Percentiles rank a stretch among this genome's conserved stretches.
Evolutionary conservation across 30 jellyfish, hydroid and myxozoan genomes (phyloP).

Genomic region (Sanderia malayensis): DNA sequence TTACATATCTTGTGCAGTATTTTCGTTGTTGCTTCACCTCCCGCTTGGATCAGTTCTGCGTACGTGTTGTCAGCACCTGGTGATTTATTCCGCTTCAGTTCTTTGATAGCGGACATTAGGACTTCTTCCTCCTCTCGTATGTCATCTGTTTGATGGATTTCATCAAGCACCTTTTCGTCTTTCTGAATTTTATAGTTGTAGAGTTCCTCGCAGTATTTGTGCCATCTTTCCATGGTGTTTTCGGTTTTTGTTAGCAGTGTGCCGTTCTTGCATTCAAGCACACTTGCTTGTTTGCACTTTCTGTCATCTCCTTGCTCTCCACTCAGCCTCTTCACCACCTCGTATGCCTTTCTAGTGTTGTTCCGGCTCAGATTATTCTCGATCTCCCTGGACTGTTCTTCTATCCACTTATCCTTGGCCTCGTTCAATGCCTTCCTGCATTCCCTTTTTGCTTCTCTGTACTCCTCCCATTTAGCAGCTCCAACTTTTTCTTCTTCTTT

Average conservation of each 20-base stretch:
- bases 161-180: slow-evolving; percentile 23
- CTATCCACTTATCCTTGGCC: slow-evolving; percentile 44
- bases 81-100: slow-evolving; percentile 28
- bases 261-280: slow-evolving; percentile 29
- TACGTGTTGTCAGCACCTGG: slow-evolving; percentile 47
- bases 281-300: background rate
- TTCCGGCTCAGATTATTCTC: slow-evolving; percentile 16
- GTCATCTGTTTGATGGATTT: slow-evolving; percentile 11
- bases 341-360: slow-evolving; percentile 31
- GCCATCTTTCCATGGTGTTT: slow-evolving; percentile 43
- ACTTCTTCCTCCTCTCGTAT: slow-evolving; percentile 21
- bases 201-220: slow-evolving; percentile 49
- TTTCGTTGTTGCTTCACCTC: slow-evolving; percentile 39
- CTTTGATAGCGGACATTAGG: slow-evolving; percentile 29
- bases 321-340: slow-evolving; percentile 17
- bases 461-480: slow-evolving; percentile 7
- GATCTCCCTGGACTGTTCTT: slow-evolving; percentile 16
- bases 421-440: slow-evolving; percentile 14
- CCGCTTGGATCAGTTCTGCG: slow-evolving; percentile 42
- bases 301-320: background rate
- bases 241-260: slow-evolving; percentile 17
- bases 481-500: slow-evolving; percentile 12
- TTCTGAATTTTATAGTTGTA: slow-evolving; percentile 17
- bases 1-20: slow-evolving; percentile 45
- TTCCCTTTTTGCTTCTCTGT: slow-evolving; percentile 30